Evolutionary conservation across 2,113 vertebrate genomes (phyloP).

Genomic region (Acanthochromis polyacanthus): DNA sequence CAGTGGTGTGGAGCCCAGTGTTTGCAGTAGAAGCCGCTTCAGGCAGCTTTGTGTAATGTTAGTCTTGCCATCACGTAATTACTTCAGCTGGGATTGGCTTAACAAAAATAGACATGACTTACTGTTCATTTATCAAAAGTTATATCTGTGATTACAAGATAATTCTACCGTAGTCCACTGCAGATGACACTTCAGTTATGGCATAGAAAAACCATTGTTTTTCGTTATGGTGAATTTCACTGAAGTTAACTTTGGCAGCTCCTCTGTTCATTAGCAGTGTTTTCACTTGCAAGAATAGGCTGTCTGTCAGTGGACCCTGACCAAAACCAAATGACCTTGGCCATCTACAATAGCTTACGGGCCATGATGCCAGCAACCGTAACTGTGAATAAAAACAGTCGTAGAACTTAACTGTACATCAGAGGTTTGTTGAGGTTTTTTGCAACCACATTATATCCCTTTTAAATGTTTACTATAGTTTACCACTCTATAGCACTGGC

Average conservation of each 20-base stretch:
- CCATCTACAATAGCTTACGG: constrained; percentile 75
- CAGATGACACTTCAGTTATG: constrained; percentile 66
- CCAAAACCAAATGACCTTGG: constrained; percentile 85
- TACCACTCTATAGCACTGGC: constrained; percentile 74
- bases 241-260: constrained; percentile 72
- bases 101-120: constrained; percentile 72
- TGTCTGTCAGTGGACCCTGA: constrained; percentile 68
- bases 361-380: constrained; percentile 81
- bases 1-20: constrained; percentile 51
- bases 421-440: constrained; percentile 82
- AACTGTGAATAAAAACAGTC: constrained; percentile 85
- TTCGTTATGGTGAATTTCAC: constrained; percentile 46
- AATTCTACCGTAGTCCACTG: constrained; percentile 64
- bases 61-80: constrained; percentile 71
- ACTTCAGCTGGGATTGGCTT: constrained; percentile 64
- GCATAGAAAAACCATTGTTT: constrained; percentile 59
- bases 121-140: constrained; percentile 73
- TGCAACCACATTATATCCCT: constrained; percentile 79
- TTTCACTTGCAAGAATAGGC: constrained; percentile 78
- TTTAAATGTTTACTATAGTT: constrained; percentile 85
- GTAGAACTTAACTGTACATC: constrained; percentile 79
- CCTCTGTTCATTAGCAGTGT: constrained; percentile 77
- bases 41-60: constrained; percentile 64
- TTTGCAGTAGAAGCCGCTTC: constrained; percentile 59
- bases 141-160: constrained; percentile 71